Conservation (phyloP, 2,113 vertebrate species). For the Lathamus discolor region DNA sequence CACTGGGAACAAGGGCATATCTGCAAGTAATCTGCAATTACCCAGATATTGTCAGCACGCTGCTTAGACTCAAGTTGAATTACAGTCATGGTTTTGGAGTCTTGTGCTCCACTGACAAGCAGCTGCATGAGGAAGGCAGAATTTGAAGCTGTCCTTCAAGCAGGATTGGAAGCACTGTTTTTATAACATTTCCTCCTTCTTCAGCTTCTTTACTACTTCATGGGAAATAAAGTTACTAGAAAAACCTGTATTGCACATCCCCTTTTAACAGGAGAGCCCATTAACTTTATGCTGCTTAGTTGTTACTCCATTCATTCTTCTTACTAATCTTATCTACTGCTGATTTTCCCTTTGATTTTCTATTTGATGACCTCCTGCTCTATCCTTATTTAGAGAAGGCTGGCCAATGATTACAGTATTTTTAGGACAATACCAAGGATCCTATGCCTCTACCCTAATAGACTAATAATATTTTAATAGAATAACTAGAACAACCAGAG, state of each 20-base stretch:
- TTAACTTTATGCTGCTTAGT: background rate
- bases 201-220: background rate
- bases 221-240: background rate
- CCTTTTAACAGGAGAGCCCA: background rate
- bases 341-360: background rate
- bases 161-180: background rate
- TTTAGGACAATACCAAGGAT: background rate
- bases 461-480: background rate
- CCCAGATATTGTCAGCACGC: background rate
- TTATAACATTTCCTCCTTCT: background rate
- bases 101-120: background rate
- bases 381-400: background rate
- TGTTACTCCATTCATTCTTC: background rate
- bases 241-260: background rate
- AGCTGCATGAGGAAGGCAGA: background rate
- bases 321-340: background rate
- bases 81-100: background rate
- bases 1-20: background rate
- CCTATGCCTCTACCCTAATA: background rate
- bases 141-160: background rate
- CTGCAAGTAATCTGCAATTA: slow-evolving; percentile 8
- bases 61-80: background rate
- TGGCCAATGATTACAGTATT: background rate
- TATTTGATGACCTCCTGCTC: background rate
- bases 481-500: background rate